phyloP scores from a whole-genome alignment of 2,888 invertebrate species.

The Cantharis lateralis region DNA sequence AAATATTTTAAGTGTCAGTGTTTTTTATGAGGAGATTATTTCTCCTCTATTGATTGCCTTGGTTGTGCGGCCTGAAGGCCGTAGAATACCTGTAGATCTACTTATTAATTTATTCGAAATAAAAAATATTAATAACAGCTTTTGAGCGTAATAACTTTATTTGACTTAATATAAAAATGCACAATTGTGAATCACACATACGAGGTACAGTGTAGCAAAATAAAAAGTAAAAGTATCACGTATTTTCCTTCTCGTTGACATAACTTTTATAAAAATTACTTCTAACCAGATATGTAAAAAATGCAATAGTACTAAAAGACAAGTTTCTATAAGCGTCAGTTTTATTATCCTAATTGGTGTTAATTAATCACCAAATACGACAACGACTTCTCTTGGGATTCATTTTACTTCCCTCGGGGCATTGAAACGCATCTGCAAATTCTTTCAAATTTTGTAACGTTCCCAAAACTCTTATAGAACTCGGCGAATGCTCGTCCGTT shows the following conservation, averaged over 20 bases:
- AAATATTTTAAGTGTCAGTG: no score
- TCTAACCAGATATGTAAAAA: not conserved
- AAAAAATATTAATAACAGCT: not conserved
- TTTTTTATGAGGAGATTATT: no score
- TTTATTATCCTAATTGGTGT: not conserved
- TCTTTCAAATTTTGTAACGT: conserved; percentile 74
- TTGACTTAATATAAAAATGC: not conserved
- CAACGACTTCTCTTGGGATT: conserved; percentile 60
- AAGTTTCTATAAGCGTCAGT: not conserved
- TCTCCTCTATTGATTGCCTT: no score
- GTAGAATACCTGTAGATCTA: no score
- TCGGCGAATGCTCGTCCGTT: conserved; percentile 75
- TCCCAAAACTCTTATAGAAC: conserved; percentile 69
- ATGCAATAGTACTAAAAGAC: not conserved
- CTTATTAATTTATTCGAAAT: no score
- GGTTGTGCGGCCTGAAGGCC: no score
- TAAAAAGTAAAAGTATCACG: not conserved
- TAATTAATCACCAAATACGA: conserved; percentile 57
- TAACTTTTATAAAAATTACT: not conserved
- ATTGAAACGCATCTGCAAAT: conserved; percentile 69
- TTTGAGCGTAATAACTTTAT: not conserved
- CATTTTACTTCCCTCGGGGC: conserved; percentile 60
- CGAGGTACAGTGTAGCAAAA: conserved; percentile 6
- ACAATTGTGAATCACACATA: conserved; percentile 3
- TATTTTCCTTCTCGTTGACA: not conserved